Percentiles rank a stretch among this genome's conserved stretches.
Conservation (phyloP, 2,888 invertebrate genomes). For the Drosophila kambysellisi region DNA sequence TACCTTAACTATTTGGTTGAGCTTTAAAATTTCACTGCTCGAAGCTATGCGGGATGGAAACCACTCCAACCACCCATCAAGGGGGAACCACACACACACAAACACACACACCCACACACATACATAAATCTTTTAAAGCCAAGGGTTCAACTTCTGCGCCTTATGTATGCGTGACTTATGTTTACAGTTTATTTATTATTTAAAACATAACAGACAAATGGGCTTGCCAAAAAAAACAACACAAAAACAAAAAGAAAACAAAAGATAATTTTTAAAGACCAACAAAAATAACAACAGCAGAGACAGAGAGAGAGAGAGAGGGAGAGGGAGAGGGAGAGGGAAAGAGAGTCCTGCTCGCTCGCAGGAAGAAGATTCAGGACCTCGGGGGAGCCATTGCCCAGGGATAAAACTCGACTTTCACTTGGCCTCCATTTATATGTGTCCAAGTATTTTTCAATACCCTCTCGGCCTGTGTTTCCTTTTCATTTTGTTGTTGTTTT, state of each 20-base stretch:
- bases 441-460: conserved; percentile 60
- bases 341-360: neutral
- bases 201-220: conserved; percentile 74
- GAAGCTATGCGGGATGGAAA: neutral
- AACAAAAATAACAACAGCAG: conserved; percentile 12
- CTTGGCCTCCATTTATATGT: conserved; percentile 59
- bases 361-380: conserved; percentile 6
- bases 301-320: neutral
- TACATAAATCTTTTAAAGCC: conserved; percentile 67
- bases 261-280: conserved; percentile 48
- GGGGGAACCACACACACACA: too few species aligned
- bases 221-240: conserved; percentile 10
- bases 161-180: conserved; percentile 77
- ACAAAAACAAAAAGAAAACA: neutral
- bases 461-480: neutral
- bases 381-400: conserved; percentile 27
- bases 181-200: conserved; percentile 79
- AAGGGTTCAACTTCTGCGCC: conserved; percentile 70
- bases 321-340: neutral
- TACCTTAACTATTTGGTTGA: conserved; percentile 33
- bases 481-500: neutral
- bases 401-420: conserved; percentile 33
- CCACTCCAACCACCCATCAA: conserved; percentile 10
- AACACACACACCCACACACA: conserved; percentile 24
- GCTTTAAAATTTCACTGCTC: conserved; percentile 34